Percentiles rank a stretch among this genome's conserved stretches.
Conservation (phyloP, 1,140 invertebrate species). For the Eriocheir sinensis region DNA sequence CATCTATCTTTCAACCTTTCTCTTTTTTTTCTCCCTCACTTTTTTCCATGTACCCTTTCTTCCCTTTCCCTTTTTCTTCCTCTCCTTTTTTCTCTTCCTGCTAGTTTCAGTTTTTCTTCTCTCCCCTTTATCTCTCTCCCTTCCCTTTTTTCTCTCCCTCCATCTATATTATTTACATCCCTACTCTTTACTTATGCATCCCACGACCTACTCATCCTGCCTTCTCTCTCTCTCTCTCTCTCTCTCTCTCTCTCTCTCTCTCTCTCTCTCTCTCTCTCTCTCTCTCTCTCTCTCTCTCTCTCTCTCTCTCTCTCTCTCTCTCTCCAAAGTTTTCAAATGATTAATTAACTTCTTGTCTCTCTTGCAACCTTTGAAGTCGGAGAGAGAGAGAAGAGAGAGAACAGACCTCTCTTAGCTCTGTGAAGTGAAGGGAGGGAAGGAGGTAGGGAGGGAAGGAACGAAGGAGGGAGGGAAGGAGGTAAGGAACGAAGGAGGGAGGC, state of each 20-base stretch:
- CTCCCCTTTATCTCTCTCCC: not conserved
- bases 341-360: constrained; percentile 12
- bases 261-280: too few species aligned
- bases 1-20: not conserved
- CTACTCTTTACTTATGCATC: too few species aligned
- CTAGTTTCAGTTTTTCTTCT: not conserved
- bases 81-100: not conserved
- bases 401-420: too few species aligned
- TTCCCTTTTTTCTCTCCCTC: too few species aligned
- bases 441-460: not conserved
- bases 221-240: not conserved
- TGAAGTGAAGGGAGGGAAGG: not conserved
- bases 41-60: not conserved
- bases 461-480: not conserved
- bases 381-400: constrained; percentile 28
- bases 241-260: not conserved
- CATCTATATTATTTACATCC: not conserved
- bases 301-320: not conserved
- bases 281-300: too few species aligned
- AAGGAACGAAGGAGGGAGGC: not conserved
- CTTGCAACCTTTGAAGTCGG: not conserved
- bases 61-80: not conserved
- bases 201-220: too few species aligned
- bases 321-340: not conserved
- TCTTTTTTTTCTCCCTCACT: not conserved